Conservation (phyloP, 1,140 invertebrate species). For the Orchesella cincta region DNA sequence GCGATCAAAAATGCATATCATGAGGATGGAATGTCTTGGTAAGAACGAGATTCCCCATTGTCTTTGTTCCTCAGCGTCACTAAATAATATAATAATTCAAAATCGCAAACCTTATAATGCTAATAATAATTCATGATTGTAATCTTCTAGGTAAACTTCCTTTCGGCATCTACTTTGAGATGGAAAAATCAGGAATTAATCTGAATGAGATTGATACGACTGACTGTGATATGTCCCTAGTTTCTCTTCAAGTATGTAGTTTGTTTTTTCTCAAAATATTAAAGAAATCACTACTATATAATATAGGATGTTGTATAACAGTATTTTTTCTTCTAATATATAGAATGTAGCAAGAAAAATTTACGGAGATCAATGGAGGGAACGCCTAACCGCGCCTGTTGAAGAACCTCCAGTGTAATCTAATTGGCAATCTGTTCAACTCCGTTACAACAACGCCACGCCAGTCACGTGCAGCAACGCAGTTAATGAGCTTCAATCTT, state of each 20-base stretch:
- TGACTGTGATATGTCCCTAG: constrained; percentile 88
- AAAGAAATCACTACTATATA: not conserved
- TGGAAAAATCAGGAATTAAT: constrained; percentile 85
- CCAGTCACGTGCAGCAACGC: too few relatives aligned
- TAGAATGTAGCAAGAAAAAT: constrained; percentile 48
- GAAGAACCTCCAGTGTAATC: constrained; percentile 33
- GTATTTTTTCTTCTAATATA: not conserved
- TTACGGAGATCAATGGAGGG: constrained; percentile 48
- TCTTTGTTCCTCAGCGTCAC: too few relatives aligned
- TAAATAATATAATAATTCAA: too few relatives aligned
- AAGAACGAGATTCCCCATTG: too few relatives aligned
- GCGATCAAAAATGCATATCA: constrained; percentile 94
- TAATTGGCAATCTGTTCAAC: too few relatives aligned
- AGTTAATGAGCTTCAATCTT: too few relatives aligned
- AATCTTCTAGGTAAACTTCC: constrained; percentile 73
- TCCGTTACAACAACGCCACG: too few relatives aligned
- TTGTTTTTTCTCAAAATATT: too few relatives aligned
- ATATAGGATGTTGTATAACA: not conserved
- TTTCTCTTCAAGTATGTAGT: constrained; percentile 72
- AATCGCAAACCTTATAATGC: not conserved
- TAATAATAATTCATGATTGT: not conserved
- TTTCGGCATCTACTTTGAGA: constrained; percentile 92
- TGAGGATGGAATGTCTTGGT: constrained; percentile 83
- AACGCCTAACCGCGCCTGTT: constrained; percentile 38
- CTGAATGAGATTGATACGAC: constrained; percentile 91